phyloP scores from a whole-genome alignment of 2,888 invertebrate species.

The Sinodicranocentrus sp. region DNA sequence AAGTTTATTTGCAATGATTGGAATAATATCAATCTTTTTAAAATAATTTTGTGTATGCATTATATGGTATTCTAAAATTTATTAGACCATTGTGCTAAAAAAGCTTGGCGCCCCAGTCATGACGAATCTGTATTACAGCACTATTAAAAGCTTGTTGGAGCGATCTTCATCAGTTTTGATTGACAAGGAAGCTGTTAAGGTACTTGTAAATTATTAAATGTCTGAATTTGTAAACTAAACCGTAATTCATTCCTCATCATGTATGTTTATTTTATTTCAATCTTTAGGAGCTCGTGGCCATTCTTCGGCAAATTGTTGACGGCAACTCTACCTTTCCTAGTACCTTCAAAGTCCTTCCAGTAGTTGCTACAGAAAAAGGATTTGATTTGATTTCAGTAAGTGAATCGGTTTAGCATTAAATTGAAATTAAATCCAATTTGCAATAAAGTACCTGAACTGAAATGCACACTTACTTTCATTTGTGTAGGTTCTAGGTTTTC shows the following conservation, averaged over 20 bases:
- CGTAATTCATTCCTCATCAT: neutral
- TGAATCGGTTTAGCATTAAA: neutral
- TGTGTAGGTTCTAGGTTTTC: constrained; percentile 86
- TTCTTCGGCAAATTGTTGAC: constrained; percentile 86
- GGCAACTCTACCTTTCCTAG: constrained; percentile 84
- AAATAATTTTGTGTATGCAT: neutral
- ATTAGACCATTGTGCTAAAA: constrained; percentile 88
- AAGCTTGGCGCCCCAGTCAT: constrained; percentile 96
- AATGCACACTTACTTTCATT: neutral
- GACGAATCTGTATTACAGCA: constrained; percentile 97
- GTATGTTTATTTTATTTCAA: constrained; percentile 15
- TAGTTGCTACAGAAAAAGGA: constrained; percentile 92
- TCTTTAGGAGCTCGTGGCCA: constrained; percentile 80
- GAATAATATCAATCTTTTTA: constrained; percentile 32
- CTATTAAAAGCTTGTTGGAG: constrained; percentile 96
- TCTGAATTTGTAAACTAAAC: neutral
- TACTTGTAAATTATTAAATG: constrained; percentile 77
- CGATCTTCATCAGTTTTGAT: constrained; percentile 98
- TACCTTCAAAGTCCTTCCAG: constrained; percentile 87
- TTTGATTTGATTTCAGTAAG: constrained; percentile 87
- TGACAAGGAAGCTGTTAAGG: constrained; percentile 91
- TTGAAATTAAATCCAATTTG: too few relatives aligned
- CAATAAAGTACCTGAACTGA: too few relatives aligned
- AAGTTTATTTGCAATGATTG: constrained; percentile 78
- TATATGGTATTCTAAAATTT: neutral